Evolutionary conservation across 2,113 vertebrate genomes (phyloP), one percentile per base, ranked within the genome.

Genomic region (Etheostoma spectabile): DNA sequence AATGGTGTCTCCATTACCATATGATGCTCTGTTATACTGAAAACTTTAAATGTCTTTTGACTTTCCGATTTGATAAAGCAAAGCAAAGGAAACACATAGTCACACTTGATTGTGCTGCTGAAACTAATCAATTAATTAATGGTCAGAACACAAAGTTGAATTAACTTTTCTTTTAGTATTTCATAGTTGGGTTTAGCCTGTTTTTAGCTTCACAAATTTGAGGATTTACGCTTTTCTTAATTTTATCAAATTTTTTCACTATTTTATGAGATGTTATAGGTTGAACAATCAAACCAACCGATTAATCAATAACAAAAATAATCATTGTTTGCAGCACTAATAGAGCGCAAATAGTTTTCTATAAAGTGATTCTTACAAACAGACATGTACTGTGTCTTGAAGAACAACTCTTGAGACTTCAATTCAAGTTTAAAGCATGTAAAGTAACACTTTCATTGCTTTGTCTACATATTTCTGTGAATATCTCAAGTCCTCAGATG

Each of bases 401-500:
- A 77, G 48, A 84, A 77, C 55, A n/a, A 61, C 56, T 65, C 33
- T 38, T 15, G 33, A 56, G 48, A 79, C 60, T 72, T 35, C 53
- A 46, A 55, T 74, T 49, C 11, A 83, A 49, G n/a, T 77, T 72
- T 72, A 42, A 73, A 57, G 27, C 49, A 51, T 60, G 56, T 45
- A 21, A 66, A 88, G 65, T 78, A 72, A 56, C 56, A 74, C 60
- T 88, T 80, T 33, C 67, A 72, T 74, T 79, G 62, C 35, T 75
- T 46, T 15, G 64, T 80, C 74, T 71, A 48, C 59, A 61, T 53
- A 76, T 88, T 82, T 84, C 69, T 64, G 67, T 70, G 67, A 77
- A 61, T 63, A 61, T 79, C 72, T 71, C 16, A 68, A 90, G 90
- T 90, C 91, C 86, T 92, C 51, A 85, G 62, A 92, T 89, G 87